Percentiles rank a stretch among this genome's conserved stretches.
phyloP scores from a whole-genome alignment of 1,140 invertebrate genomes.

The Aphaenogaster floridana region DNA sequence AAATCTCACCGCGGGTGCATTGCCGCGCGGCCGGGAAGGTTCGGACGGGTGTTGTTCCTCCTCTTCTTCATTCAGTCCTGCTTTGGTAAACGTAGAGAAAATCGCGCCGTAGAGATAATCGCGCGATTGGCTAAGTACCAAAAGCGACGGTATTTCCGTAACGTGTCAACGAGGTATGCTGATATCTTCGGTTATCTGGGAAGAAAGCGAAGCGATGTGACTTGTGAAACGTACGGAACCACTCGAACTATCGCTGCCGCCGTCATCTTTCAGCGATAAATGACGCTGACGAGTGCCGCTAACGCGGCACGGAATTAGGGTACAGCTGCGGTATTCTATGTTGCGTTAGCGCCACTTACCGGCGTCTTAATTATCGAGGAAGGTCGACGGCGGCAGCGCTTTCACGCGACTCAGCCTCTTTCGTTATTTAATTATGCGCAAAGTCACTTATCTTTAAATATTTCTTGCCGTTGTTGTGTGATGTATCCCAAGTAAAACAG shows the following conservation, averaged over 20 bases:
- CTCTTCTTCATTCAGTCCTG: neutral
- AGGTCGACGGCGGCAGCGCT: neutral
- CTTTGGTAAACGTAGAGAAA: neutral
- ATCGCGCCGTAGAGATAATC: neutral
- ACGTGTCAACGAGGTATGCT: neutral
- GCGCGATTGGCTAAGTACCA: conserved; percentile 34
- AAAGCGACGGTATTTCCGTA: conserved; percentile 23
- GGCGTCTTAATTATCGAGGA: conserved; percentile 43
- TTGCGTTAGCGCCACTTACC: conserved; percentile 48
- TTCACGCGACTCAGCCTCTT: neutral
- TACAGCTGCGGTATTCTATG: conserved; percentile 47
- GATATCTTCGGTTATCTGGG: neutral
- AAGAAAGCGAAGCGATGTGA: conserved; percentile 16
- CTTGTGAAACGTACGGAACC: conserved; percentile 1
- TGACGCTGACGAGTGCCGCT: conserved; percentile 19
- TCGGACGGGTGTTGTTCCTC: neutral
- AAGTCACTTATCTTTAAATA: neutral
- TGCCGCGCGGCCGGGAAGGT: neutral
- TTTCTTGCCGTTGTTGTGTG: neutral
- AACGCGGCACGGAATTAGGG: conserved; percentile 40
- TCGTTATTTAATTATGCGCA: conserved; percentile 15
- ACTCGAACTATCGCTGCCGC: no score
- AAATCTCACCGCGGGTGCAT: conserved; percentile 13
- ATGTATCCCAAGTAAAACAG: no score
- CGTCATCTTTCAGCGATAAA: conserved; percentile 21